Percentiles rank a stretch among this genome's conserved stretches.
Conservation (phyloP, 1,140 invertebrate genomes). For the Apocrypta bakeri region DNA sequence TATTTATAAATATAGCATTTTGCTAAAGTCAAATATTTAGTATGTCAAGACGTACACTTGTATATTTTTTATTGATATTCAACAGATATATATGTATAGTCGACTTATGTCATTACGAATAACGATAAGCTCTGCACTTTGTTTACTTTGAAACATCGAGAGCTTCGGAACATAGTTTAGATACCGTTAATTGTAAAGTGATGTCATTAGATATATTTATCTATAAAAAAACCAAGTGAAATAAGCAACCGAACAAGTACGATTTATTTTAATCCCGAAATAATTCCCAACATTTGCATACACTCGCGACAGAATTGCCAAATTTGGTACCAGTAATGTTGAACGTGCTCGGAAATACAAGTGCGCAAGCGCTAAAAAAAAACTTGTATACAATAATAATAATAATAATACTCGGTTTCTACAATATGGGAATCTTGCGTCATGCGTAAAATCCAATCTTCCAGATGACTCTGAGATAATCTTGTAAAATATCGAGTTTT, state of each 20-base stretch:
- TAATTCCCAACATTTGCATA: not conserved
- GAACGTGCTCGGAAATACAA: not conserved
- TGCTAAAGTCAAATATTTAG: not conserved
- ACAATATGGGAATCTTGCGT: slow-evolving; percentile 1
- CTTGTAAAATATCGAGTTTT: not conserved
- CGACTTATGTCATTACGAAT: not conserved
- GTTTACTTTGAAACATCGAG: not conserved
- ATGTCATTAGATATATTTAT: slow-evolving; percentile 1
- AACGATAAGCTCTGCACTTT: not conserved
- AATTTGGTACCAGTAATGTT: not conserved
- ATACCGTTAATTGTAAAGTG: not conserved
- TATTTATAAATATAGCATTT: slow-evolving; percentile 17
- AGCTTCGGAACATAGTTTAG: not conserved
- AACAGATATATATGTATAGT: not conserved
- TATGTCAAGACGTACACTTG: not conserved
- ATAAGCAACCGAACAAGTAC: not conserved
- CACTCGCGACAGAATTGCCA: not conserved
- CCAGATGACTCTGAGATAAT: not conserved
- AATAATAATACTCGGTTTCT: not conserved
- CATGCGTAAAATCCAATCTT: not conserved
- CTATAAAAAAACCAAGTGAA: not conserved
- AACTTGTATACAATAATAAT: not conserved
- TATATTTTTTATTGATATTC: slow-evolving; percentile 23
- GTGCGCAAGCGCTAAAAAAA: slow-evolving; percentile 1
- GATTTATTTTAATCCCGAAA: not conserved